Evolutionary conservation across 1,140 invertebrate genomes (phyloP).

Genomic region (Branchinecta lynchi): DNA sequence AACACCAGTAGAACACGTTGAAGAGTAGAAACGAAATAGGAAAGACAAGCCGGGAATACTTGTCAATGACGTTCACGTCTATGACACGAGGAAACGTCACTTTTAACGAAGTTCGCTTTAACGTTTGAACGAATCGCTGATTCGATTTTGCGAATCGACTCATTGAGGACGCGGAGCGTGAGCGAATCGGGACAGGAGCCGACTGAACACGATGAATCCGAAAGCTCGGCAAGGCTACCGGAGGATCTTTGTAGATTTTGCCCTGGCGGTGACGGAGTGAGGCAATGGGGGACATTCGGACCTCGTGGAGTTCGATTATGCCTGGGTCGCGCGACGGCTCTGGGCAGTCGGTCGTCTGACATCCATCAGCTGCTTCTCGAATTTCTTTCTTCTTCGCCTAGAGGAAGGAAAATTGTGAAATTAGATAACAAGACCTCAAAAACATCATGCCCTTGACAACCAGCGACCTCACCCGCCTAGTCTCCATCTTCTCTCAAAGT

Average conservation of each 20-base stretch:
- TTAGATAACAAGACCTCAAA: conserved; percentile 15
- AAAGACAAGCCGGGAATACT: conserved; percentile 84
- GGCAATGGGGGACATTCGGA: conserved; percentile 63
- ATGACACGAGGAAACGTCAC: conserved; percentile 69
- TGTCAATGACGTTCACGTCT: conserved; percentile 94
- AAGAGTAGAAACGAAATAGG: conserved; percentile 85
- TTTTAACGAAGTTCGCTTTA: conserved; percentile 23
- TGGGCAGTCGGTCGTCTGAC: conserved; percentile 26
- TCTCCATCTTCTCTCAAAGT: conserved; percentile 35
- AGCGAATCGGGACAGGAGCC: conserved; percentile 22
- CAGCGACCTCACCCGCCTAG: conserved; percentile 21
- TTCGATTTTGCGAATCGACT: conserved; percentile 15
- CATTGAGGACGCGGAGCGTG: conserved; percentile 1
- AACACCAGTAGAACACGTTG: conserved; percentile 86
- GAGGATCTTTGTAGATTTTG: conserved; percentile 22
- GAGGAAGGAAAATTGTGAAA: conserved; percentile 7
- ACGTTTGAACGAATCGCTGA: conserved; percentile 14
- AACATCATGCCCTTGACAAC: conserved; percentile 14
- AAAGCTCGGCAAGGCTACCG: conserved; percentile 49
- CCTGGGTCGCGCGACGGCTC: conserved; percentile 39
- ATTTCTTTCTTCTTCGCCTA: conserved; percentile 17
- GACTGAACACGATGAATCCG: conserved; percentile 44
- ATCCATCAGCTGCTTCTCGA: conserved; percentile 17
- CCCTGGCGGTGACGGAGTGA: conserved; percentile 49
- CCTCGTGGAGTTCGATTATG: conserved; percentile 62